Conservation (phyloP, 2,113 vertebrate species). For the Myrmecophaga tridactyla region DNA sequence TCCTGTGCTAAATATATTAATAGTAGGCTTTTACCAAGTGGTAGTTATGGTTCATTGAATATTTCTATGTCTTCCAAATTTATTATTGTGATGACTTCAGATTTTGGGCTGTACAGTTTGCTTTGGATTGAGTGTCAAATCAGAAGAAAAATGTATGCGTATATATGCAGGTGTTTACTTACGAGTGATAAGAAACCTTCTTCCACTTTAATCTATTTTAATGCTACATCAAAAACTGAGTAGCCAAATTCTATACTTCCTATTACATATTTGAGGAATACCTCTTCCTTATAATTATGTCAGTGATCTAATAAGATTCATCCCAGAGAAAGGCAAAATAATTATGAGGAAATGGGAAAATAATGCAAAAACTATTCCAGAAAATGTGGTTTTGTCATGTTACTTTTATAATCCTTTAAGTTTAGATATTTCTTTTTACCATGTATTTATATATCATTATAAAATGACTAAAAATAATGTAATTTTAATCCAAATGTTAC, state of each 20-base stretch:
- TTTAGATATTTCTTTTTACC: neutral
- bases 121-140: neutral
- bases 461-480: neutral
- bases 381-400: neutral
- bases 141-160: neutral
- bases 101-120: no score
- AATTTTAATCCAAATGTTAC: neutral
- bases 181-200: neutral
- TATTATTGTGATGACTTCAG: neutral
- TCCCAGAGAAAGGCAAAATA: neutral
- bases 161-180: neutral
- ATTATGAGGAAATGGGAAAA: neutral
- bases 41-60: neutral
- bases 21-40: neutral
- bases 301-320: neutral
- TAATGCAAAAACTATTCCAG: neutral
- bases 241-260: neutral
- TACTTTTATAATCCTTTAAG: neutral
- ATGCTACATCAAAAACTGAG: neutral
- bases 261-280: neutral
- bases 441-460: neutral
- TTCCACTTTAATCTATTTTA: neutral
- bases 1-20: neutral
- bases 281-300: neutral
- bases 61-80: neutral